Conservation (phyloP, 2,113 vertebrate genomes). For the Ondatra zibethicus region DNA sequence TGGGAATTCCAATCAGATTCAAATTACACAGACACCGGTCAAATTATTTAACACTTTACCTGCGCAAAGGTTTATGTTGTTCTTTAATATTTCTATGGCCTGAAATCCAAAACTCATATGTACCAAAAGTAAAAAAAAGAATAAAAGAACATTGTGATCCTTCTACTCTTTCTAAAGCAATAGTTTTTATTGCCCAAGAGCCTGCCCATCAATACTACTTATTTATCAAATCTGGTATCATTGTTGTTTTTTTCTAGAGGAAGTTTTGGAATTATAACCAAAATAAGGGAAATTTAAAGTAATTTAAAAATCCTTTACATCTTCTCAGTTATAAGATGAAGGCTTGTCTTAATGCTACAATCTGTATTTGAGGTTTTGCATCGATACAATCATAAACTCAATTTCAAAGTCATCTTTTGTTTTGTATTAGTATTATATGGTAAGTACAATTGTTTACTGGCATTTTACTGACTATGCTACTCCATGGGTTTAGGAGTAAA, state of each 20-base stretch:
- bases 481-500: neutral
- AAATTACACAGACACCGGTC: neutral
- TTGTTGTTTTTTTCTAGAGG: neutral
- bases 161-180: neutral
- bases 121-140: neutral
- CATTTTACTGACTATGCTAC: neutral
- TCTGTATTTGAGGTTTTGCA: neutral
- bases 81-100: neutral
- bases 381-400: neutral
- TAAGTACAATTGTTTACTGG: neutral
- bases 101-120: neutral
- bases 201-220: neutral
- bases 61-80: neutral
- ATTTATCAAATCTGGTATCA: neutral
- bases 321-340: neutral
- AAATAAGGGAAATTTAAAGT: neutral
- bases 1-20: neutral
- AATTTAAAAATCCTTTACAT: neutral
- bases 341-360: neutral
- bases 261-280: neutral
- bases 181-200: neutral
- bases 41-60: neutral
- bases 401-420: conserved; percentile 5
- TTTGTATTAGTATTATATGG: neutral
- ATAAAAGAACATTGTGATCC: neutral